Evolutionary conservation across 2,113 vertebrate species (phyloP).

Genomic region (Bufo gargarizans): DNA sequence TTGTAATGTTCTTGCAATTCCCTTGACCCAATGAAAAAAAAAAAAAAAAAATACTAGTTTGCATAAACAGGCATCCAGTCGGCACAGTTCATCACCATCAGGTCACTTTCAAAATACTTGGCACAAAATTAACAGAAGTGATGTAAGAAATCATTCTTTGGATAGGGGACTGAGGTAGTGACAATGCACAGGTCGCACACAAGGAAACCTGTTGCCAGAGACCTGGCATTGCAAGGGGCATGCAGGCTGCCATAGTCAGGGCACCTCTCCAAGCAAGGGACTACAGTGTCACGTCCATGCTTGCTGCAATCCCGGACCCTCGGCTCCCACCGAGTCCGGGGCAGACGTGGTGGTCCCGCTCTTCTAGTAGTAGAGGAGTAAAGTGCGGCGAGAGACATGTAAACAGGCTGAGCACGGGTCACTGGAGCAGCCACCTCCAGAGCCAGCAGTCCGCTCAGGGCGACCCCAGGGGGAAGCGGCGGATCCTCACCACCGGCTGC

Average conservation of each 20-base stretch:
- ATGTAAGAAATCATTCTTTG: constrained; percentile 43
- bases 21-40: constrained; percentile 24
- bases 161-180: constrained; percentile 53
- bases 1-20: constrained; percentile 5
- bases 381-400: constrained; percentile 50
- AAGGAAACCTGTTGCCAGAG: neutral
- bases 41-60: neutral
- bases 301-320: neutral
- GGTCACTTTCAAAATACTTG: constrained; percentile 33
- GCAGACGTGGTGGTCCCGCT: constrained; percentile 15
- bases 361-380: constrained; percentile 44
- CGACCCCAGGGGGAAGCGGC: constrained; percentile 69
- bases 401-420: constrained; percentile 17
- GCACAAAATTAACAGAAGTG: constrained; percentile 1
- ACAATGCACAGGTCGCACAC: neutral
- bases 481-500: constrained; percentile 73
- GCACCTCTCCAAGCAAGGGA: neutral
- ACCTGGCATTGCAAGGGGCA: neutral
- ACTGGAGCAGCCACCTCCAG: neutral
- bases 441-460: neutral
- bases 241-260: neutral
- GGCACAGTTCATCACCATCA: constrained; percentile 8
- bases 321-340: neutral
- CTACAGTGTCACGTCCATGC: neutral
- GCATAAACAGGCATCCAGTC: constrained; percentile 46